Percentiles rank a stretch among this genome's conserved stretches.
phyloP scores from a whole-genome alignment of 2,888 invertebrate genomes.

The Drosophila parthenogenetica region DNA sequence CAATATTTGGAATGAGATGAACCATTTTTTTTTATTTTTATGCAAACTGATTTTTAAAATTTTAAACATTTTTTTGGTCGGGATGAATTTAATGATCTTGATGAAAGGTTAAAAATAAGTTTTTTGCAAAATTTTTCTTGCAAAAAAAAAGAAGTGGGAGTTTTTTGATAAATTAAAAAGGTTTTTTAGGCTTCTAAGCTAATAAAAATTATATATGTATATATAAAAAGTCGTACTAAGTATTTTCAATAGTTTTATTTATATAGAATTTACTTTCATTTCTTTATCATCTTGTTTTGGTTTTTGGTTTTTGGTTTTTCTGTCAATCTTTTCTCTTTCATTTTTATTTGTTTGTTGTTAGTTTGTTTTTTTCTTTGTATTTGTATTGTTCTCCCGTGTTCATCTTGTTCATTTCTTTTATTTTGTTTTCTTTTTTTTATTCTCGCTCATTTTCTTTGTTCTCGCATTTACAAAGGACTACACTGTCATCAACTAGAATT shows the following conservation, averaged over 20 bases:
- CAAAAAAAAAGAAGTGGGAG: no score
- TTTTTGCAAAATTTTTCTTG: no score
- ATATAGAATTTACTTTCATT: conserved; percentile 83
- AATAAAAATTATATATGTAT: conserved; percentile 31
- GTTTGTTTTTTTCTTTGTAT: conserved; percentile 57
- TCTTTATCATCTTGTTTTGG: conserved; percentile 53
- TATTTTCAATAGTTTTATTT: conserved; percentile 84
- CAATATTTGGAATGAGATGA: no score
- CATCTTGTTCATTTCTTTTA: conserved; percentile 48
- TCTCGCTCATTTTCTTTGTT: conserved; percentile 73
- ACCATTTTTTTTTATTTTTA: no score
- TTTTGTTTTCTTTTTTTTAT: conserved; percentile 17
- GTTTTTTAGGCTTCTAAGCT: no score
- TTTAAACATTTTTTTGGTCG: no score
- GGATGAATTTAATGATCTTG: no score
- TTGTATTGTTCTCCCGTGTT: conserved; percentile 53
- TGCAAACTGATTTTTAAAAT: no score
- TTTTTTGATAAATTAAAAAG: no score
- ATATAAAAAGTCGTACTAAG: conserved; percentile 58
- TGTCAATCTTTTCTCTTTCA: conserved; percentile 70
- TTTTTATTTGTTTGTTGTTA: conserved; percentile 19
- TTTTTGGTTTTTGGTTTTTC: conserved; percentile 48
- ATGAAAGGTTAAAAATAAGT: no score
- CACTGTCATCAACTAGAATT: conserved; percentile 58
- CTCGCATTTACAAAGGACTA: conserved; percentile 45